Base-by-base conservation (phyloP, 2,888 invertebrate genomes). In the Aspidiotus rigidus region DNA sequence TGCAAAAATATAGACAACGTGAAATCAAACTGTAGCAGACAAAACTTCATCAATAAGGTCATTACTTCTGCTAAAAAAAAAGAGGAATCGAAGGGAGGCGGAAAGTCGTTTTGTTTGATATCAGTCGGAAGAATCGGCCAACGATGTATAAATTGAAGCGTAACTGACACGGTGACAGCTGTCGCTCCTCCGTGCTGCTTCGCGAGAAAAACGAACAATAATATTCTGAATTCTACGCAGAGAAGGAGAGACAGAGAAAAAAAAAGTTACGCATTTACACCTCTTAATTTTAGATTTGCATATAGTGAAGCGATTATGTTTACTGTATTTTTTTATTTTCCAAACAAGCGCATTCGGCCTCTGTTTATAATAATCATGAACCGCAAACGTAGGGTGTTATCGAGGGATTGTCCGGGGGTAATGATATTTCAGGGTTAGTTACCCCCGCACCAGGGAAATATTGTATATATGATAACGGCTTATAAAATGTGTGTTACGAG, bases 261-360 rank as follows among this genome's bases (percentile, higher is more conserved):
- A 49, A 49, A 49, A 49, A 49, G 49, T 49, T 49, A 49, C n/a
- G 49, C 49, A 49, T 49, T 49, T 49, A 49, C 49, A 49, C 49
- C 49, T 49, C 49, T 11, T 49, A 49, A 49, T 49, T 11, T 6
- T 49, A 49, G 49, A 49, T 49, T 49, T 49, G 49, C 49, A 49
- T 49, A 49, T n/a, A 49, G 49, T 49, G 10, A 49, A 49, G 49
- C 10, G 49, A 49, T 28, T 28, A 28, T 28, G 28, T 28, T 28
- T 28, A 28, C 28, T 28, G 28, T 28, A 49, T 49, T 49, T 49
- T 49, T 49, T 49, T 49, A n/a, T 49, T 11, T 28, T 28, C 28
- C 28, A 28, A 28, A 28, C 28, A 28, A 28, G 28, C 28, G 28
- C 28, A 28, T 28, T 49, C 49, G 49, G n/a, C 49, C 49, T 49